Base-by-base conservation (phyloP, 2,113 vertebrate genomes). In the Nannobrachium achirus region DNA sequence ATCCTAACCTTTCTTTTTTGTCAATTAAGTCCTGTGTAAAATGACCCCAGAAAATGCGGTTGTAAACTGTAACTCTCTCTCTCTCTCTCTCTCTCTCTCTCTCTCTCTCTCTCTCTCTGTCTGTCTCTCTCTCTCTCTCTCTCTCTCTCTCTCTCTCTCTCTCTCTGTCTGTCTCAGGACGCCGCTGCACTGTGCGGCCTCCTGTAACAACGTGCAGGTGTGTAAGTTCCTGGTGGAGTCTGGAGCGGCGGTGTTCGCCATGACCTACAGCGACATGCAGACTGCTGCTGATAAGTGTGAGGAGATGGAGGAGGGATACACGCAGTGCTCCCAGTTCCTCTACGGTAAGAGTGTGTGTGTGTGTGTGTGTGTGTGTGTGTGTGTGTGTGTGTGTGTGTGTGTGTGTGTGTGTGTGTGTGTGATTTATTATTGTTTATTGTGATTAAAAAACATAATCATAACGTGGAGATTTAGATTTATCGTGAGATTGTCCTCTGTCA, bases 221-320 rank as follows among this genome's bases (percentile, higher is more conserved):
- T 99, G 98, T 73, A 99, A 99, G 89, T 99, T 99, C 83, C 84
- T 99, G 79, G 98, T 99, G 86, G 98, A 99, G 86, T 98, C 95
- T 0, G 98, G 97, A 0, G 97, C 97, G 0, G 97, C 98, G 0
- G 96, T 98, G 8, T 99, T 99, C n/a, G 96, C 97, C 0, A 97
- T 93, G 90, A 99, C 98, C 46, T 98, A 98, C 91, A 99, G 98
- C 0, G 98, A 99, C 89, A 93, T 96, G 94, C 97, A 99, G 88
- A 99, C 98, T 0, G 98, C 98, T 0, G 97, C 97, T 0, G 98
- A 98, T 83, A 99, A 99, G 87, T 99, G 97, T 9, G 97, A 99
- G 80, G 97, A 99, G 79, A 95, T 98, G 96, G 98, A 99, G 83
- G 98, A 98, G 15, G 98, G 98, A 25, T 99, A 99, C 74, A 93